Base-by-base conservation (phyloP, 2,113 vertebrate genomes). In the Ceyx melanurus region DNA sequence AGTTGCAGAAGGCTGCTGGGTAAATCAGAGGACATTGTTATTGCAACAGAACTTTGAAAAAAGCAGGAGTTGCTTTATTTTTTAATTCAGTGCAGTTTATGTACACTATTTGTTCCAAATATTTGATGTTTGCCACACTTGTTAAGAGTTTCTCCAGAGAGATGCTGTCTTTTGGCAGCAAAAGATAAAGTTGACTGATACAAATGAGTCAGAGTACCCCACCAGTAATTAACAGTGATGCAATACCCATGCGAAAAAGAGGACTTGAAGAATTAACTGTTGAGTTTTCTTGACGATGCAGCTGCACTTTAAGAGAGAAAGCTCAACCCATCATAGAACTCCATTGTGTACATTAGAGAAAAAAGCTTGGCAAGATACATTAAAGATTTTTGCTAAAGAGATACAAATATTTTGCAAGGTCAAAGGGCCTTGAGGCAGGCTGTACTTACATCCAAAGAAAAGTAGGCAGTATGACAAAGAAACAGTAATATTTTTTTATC, bases 81-180 rank as follows among this genome's bases (percentile, higher is more conserved):
- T 97, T 95, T 76, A 92, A 75, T 94, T 89, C 85, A 60, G 54
- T 57, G 62, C 70, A 61, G 60, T 68, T 96, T 88, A 78, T 54
- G 92, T 84, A 82, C 83, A 81, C 64, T 62, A 40, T 83, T 94
- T 15, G 1, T 57, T 94, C 85, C 54, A 89, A 94, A 95, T 93
- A 87, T 40, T 92, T 95, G 95, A 97, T 82, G 82, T 96, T 95
- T 95, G 92, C 96, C 95, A 88, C 93, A 92, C 94, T 97, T 93
- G 91, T 93, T 95, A 96, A 96, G 97, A 97, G 97, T 96, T 97
- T 97, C 97, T 97, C 97, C 97, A 97, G 98, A 98, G 97, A 97
- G 95, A 97, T 86, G 92, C 91, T 94, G 92, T 96, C 97, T 97
- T 95, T 93, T 97, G 97, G 96, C 97, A 97, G 96, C 93, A 92